These are phyloP conservation scores for Sphecodes monilicornis DNA, from an alignment of 2,888 invertebrate species.

Conservation along the genomic window DNA sequence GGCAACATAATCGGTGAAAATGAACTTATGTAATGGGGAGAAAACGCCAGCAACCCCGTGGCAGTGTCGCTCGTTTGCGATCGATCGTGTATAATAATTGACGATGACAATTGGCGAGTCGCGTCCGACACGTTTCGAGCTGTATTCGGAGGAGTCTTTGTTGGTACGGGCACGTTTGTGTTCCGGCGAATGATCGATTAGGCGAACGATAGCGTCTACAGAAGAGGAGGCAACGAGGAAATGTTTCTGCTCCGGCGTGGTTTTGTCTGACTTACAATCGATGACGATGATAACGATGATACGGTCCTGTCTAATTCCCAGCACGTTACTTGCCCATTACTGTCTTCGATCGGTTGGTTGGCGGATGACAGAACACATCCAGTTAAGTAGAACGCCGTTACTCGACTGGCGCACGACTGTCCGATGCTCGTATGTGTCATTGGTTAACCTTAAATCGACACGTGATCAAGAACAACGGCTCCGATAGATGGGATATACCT, in stretches of 20 bases:
- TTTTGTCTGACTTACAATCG: constrained; percentile 34
- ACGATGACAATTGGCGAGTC: not conserved
- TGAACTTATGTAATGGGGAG: not conserved
- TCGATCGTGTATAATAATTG: not conserved
- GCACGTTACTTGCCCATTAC: constrained; percentile 45
- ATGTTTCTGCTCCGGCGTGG: not conserved
- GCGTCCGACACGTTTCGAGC: no score
- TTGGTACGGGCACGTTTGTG: not conserved
- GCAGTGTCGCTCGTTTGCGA: not conserved
- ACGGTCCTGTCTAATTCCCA: constrained; percentile 21
- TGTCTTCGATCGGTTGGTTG: constrained; percentile 21
- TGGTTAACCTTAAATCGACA: constrained; percentile 70
- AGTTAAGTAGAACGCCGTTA: constrained; percentile 44
- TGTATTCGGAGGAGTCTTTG: not conserved
- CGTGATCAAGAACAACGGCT: constrained; percentile 81
- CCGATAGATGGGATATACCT: constrained; percentile 9
- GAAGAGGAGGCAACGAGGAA: not conserved
- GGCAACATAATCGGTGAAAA: not conserved
- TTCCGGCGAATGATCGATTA: not conserved
- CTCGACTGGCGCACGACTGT: constrained; percentile 50
- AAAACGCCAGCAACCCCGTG: not conserved
- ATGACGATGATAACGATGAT: constrained; percentile 1
- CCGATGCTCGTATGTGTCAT: constrained; percentile 64
- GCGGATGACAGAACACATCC: constrained; percentile 46
- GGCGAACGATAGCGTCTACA: not conserved